Evolutionary conservation across 2,888 invertebrate genomes (phyloP).

Genomic region (Dicyrtoma fusca): DNA sequence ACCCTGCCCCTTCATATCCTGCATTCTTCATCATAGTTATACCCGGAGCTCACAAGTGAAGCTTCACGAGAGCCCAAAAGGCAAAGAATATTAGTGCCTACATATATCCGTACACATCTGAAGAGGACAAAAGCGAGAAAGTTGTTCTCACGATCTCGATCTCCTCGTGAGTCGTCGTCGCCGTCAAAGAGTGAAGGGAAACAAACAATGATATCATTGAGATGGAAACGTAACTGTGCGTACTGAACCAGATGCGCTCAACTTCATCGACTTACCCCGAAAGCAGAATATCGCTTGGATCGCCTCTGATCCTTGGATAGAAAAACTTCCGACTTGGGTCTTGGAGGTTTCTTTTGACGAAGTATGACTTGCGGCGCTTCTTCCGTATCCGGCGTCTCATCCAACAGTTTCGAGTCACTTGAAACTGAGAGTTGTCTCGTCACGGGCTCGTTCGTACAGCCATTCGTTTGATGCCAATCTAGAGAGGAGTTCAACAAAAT

Average conservation of each 20-base stretch:
- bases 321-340: slow-evolving; percentile 95
- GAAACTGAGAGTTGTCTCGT: slow-evolving; percentile 88
- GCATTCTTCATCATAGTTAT: too few relatives aligned
- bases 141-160: neutral
- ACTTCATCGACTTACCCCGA: slow-evolving; percentile 76
- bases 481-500: slow-evolving; percentile 18
- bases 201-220: slow-evolving; percentile 37
- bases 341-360: slow-evolving; percentile 86
- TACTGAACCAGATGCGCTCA: neutral
- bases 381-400: slow-evolving; percentile 68
- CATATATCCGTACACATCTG: too few relatives aligned
- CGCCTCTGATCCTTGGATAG: slow-evolving; percentile 77
- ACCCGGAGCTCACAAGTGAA: too few relatives aligned
- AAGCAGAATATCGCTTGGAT: slow-evolving; percentile 93
- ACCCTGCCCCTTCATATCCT: too few relatives aligned
- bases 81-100: too few relatives aligned
- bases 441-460: slow-evolving; percentile 62
- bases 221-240: slow-evolving; percentile 6
- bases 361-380: slow-evolving; percentile 87
- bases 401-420: slow-evolving; percentile 87
- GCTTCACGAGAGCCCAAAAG: too few relatives aligned
- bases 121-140: neutral
- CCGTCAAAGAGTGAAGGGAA: neutral
- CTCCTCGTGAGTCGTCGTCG: neutral
- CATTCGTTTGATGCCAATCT: slow-evolving; percentile 57